phyloP scores from a whole-genome alignment of 2,888 invertebrate genomes.

The Crioceris asparagi region DNA sequence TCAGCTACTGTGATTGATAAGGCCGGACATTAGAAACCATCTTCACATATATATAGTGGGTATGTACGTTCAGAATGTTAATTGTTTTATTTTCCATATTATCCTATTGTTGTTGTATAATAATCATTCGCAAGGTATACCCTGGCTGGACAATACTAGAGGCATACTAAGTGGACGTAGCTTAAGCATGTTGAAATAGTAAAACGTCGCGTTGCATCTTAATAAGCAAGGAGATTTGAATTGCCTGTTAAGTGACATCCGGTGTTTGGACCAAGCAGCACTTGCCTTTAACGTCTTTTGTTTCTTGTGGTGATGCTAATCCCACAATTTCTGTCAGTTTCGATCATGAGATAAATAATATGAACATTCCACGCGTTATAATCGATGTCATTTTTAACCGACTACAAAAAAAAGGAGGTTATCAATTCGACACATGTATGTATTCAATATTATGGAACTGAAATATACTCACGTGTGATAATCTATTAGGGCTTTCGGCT shows the following conservation, averaged over 20 bases:
- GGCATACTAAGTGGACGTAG: constrained; percentile 27
- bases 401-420: too few species aligned
- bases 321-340: too few species aligned
- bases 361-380: too few species aligned
- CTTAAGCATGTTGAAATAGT: constrained; percentile 16
- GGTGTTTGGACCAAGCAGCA: constrained; percentile 22
- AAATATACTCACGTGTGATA: too few species aligned
- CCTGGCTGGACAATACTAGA: constrained; percentile 20
- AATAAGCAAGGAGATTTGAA: constrained; percentile 28
- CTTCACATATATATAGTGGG: constrained; percentile 12
- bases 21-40: constrained; percentile 14
- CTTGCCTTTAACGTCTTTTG: too few species aligned
- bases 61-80: constrained; percentile 17
- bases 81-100: constrained; percentile 21
- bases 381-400: too few species aligned
- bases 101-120: constrained; percentile 26
- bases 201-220: constrained; percentile 26
- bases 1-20: constrained; percentile 13
- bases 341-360: too few species aligned
- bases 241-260: constrained; percentile 30
- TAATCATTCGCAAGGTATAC: constrained; percentile 29
- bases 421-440: too few species aligned
- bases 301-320: too few species aligned
- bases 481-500: too few species aligned
- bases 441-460: too few species aligned